Conservation (phyloP, 2,113 vertebrate genomes). For the Phyllostomus discolor region DNA sequence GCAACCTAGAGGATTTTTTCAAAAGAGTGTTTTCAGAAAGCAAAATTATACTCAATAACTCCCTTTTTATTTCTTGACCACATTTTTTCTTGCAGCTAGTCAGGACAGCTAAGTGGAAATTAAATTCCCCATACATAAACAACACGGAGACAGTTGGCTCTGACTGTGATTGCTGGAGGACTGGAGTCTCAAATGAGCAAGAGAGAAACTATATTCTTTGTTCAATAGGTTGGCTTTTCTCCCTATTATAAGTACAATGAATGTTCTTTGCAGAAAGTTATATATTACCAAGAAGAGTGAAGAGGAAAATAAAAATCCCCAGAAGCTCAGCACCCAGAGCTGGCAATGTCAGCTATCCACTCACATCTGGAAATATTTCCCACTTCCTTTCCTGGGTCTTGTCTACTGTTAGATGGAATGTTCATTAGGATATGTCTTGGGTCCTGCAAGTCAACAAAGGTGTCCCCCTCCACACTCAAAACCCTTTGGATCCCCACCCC, state of each 20-base stretch:
- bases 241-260: background rate
- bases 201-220: background rate
- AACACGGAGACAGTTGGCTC: background rate
- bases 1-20: background rate
- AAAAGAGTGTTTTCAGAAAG: background rate
- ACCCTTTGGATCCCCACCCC: accelerated
- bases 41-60: background rate
- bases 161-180: background rate
- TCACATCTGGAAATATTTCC: background rate
- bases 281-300: background rate
- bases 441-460: background rate
- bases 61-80: slow-evolving; percentile 25
- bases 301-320: background rate
- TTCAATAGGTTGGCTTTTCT: background rate
- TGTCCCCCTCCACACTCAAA: no score
- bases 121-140: slow-evolving; percentile 39
- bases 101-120: slow-evolving; percentile 50
- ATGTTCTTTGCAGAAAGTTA: background rate
- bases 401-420: background rate
- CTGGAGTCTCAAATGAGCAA: background rate
- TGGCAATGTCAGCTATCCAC: background rate
- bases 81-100: slow-evolving; percentile 37
- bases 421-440: background rate
- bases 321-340: background rate
- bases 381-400: background rate